Conservation (phyloP, 2,113 vertebrate genomes). For the human region GRCh38 chr9:111476001-111476500, state of each 20-base stretch:
- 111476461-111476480: constrained; percentile 47
- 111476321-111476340: constrained; percentile 32
- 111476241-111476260: constrained; percentile 46
- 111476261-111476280: constrained; percentile 50
- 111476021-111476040: neutral
- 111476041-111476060: neutral
- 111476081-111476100: neutral
- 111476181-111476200: constrained; percentile 42
- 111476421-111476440: constrained; percentile 23
- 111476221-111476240: constrained; percentile 60
- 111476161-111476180: constrained; percentile 34
- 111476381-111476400: constrained; percentile 31
- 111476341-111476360: neutral
- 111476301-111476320: constrained; percentile 3
- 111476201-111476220: constrained; percentile 50
- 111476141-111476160: constrained; percentile 34
- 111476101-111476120: neutral
- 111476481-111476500: constrained; percentile 49
- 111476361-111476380: constrained; percentile 41
- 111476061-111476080: constrained; percentile 13
- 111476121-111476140: neutral
- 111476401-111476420: constrained; percentile 10
- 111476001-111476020: neutral
- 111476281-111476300: constrained; percentile 42
- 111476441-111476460: constrained; percentile 19